Evolutionary conservation across 2,797 vertebrate genomes (phyloP), one percentile per base, ranked within the genome.

Genomic region (Eospalax fontanierii): DNA sequence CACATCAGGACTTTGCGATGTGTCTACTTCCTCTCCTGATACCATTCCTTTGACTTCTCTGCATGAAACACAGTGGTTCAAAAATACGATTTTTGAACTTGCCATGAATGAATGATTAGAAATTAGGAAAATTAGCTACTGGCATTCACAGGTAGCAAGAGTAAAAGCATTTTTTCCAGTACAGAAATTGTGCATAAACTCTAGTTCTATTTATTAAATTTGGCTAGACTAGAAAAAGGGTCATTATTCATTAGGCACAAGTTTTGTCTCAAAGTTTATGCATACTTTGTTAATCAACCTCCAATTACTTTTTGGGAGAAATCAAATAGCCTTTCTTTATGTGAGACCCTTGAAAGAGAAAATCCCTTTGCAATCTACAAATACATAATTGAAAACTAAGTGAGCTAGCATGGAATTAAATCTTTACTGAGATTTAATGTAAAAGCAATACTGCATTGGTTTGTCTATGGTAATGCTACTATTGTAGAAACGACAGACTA

Each of bases 131-230:
- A 75, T 26, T 79, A 96, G 8, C 84, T 71, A 88, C 38, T 95
- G 82, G 57, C 50, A 81, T 54, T 82, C 21, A 86, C 43, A 89
- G 59, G 22, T 80, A 87, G 38, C 70, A 59, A 38, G 24, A 22
- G 46, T 90, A 84, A 92, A 93, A 35, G 26, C 2, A 28, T 70
- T 91, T 61, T 40, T 71, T 1, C 10, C 66, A 43, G 35, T 57
- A 43, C 16, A 92, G 74, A 81, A 95, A 33, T 54, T 66, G 8
- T 68, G 16, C 83, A 63, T 76, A 95, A 92, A 70, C 43, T 94
- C 79, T 98, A 96, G 92, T 97, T 98, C 91, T 96, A 89, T 83
- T 98, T 96, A 78, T 94, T 86, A 94, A 96, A 96, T 28, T 90
- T n/a, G 35, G 12, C 87, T 89, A 73, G 38, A 90, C 65, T 93